Conservation (phyloP, 2,113 vertebrate species). For the Chascanopsetta lugubris region DNA sequence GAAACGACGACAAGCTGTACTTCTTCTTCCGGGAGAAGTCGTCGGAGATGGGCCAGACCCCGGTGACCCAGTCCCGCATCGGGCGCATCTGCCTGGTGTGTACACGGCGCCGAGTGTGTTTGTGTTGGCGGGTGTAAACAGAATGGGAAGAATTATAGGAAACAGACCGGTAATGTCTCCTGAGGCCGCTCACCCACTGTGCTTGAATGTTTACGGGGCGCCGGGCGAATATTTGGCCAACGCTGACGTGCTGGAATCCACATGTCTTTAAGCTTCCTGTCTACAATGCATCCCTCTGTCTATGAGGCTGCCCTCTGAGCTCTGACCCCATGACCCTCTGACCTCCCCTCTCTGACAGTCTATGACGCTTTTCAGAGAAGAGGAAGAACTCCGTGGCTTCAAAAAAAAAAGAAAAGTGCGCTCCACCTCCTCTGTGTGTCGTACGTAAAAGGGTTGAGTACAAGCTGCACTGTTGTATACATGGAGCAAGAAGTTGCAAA, state of each 20-base stretch:
- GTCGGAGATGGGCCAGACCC: slow-evolving; percentile 89
- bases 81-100: slow-evolving; percentile 97
- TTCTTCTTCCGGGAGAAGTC: slow-evolving; percentile 99
- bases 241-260: slow-evolving; percentile 74
- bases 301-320: slow-evolving; percentile 57
- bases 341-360: slow-evolving; percentile 50
- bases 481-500: too few relatives aligned
- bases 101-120: slow-evolving; percentile 44
- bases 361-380: slow-evolving; percentile 16
- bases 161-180: slow-evolving; percentile 32
- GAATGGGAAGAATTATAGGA: slow-evolving; percentile 52
- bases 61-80: slow-evolving; percentile 92
- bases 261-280: slow-evolving; percentile 73
- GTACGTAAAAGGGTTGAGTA: too few relatives aligned
- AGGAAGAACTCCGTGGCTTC: slow-evolving; percentile 6
- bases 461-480: too few relatives aligned
- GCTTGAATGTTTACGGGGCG: slow-evolving; percentile 35
- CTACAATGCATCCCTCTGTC: slow-evolving; percentile 73
- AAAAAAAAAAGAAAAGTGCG: too few relatives aligned
- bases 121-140: slow-evolving; percentile 46
- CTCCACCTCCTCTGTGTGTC: too few relatives aligned
- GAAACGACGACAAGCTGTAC: slow-evolving; percentile 97
- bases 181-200: slow-evolving; percentile 22
- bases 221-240: slow-evolving; percentile 58
- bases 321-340: slow-evolving; percentile 59